These are phyloP conservation scores for Byasa hedistus DNA, from an alignment of 2,888 invertebrate genomes.

Conservation along the genomic window DNA sequence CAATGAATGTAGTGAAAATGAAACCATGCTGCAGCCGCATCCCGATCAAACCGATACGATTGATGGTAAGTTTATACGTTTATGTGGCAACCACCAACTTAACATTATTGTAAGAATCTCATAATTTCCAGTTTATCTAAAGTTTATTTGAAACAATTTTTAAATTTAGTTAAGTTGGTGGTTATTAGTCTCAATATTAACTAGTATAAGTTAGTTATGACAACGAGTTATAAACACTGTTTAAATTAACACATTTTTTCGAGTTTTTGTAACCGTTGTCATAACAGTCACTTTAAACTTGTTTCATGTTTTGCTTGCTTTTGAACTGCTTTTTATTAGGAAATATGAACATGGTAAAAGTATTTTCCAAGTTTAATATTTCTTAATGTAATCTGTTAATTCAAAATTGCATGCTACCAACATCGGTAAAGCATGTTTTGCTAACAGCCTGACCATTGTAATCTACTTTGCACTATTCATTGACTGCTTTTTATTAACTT, in stretches of 20 bases:
- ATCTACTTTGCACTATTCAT: constrained; percentile 57
- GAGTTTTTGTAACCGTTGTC: constrained; percentile 5
- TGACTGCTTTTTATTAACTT: constrained; percentile 54
- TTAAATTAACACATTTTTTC: neutral
- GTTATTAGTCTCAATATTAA: constrained; percentile 7
- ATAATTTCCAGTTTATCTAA: neutral
- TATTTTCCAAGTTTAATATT: constrained; percentile 5
- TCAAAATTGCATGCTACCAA: constrained; percentile 46
- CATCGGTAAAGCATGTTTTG: constrained; percentile 40
- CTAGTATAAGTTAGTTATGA: constrained; percentile 2
- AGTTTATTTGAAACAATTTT: neutral
- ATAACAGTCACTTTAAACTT: constrained; percentile 23
- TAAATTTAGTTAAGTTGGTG: constrained; percentile 10
- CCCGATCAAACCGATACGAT: constrained; percentile 87
- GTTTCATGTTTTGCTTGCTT: constrained; percentile 23
- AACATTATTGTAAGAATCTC: neutral
- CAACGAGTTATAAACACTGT: neutral
- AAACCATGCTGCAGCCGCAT: constrained; percentile 81
- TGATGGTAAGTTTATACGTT: constrained; percentile 82
- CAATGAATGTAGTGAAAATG: constrained; percentile 81
- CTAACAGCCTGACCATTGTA: constrained; percentile 53
- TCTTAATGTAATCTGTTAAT: constrained; percentile 28
- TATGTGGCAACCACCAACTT: constrained; percentile 36
- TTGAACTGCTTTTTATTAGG: constrained; percentile 23
- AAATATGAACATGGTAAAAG: constrained; percentile 8